A percentile compares a stretch with the other conserved stretches of the same genome.
phyloP scores from a whole-genome alignment of 2,113 vertebrate species.

The Galeopterus variegatus region DNA sequence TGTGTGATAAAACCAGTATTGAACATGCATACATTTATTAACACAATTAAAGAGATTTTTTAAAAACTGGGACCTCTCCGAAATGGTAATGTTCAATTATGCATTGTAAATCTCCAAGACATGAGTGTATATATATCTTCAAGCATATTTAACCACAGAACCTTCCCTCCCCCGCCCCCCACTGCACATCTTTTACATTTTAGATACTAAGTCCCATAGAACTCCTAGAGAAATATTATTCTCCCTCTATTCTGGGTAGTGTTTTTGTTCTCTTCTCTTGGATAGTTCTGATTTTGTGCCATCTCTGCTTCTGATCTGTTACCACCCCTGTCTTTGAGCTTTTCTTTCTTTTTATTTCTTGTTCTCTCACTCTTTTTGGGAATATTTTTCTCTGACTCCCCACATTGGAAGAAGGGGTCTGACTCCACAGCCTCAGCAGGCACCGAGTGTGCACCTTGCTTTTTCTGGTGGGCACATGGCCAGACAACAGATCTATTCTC shows the following conservation, averaged over 20 bases:
- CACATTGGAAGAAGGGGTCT: neutral
- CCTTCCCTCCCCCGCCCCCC: neutral
- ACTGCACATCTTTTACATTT: neutral
- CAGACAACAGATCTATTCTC: neutral
- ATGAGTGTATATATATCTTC: neutral
- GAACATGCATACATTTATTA: neutral
- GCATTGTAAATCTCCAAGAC: slow-evolving; percentile 2
- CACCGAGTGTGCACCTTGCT: neutral
- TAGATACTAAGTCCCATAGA: neutral
- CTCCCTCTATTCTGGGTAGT: neutral
- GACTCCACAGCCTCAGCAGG: neutral
- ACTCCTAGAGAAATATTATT: neutral
- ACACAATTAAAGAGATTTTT: neutral
- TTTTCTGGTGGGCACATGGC: neutral
- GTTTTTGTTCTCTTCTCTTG: neutral
- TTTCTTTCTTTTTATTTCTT: neutral
- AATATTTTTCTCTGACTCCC: neutral
- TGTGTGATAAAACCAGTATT: neutral
- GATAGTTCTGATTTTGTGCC: neutral
- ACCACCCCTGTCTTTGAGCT: neutral
- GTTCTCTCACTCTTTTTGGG: neutral
- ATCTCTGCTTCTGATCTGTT: neutral
- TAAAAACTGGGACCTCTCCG: neutral
- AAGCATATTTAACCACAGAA: neutral
- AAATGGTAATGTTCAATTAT: neutral